These are phyloP conservation scores for Spatulosminthurus flaviceps DNA, from an alignment of 2,888 invertebrate genomes.

Conservation along the genomic window DNA sequence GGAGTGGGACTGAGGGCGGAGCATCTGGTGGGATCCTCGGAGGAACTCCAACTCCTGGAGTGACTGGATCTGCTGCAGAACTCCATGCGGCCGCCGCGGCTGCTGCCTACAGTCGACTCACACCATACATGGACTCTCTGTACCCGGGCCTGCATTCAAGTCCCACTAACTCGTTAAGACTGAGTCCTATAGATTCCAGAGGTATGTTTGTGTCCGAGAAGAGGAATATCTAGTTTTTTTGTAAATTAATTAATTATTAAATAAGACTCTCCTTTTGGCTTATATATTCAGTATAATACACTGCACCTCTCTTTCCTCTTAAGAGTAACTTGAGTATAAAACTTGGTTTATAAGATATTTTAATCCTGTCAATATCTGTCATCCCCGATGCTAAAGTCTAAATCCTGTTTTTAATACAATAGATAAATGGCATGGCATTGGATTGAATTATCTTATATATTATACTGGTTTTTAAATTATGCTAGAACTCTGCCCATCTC, in stretches of 20 bases:
- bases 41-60: constrained; percentile 60
- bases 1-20: constrained; percentile 58
- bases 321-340: neutral
- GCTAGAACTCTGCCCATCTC: no score
- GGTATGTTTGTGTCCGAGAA: constrained; percentile 68
- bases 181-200: constrained; percentile 66
- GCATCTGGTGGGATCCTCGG: constrained; percentile 48
- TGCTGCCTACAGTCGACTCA: constrained; percentile 74
- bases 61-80: constrained; percentile 61
- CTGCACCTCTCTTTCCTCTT: neutral
- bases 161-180: constrained; percentile 74
- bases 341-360: neutral
- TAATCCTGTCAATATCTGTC: no score
- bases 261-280: no score
- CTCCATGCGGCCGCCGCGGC: constrained; percentile 66
- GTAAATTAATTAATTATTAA: no score
- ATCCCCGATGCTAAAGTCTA: no score
- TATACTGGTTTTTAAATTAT: no score
- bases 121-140: constrained; percentile 79
- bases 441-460: no score
- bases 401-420: no score
- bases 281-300: no score
- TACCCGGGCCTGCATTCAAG: constrained; percentile 77
- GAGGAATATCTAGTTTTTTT: no score
- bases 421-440: no score